Percentiles rank a stretch among this genome's conserved stretches.
Conservation (phyloP, 2,888 invertebrate genomes). For the Diplazon laetatorius region DNA sequence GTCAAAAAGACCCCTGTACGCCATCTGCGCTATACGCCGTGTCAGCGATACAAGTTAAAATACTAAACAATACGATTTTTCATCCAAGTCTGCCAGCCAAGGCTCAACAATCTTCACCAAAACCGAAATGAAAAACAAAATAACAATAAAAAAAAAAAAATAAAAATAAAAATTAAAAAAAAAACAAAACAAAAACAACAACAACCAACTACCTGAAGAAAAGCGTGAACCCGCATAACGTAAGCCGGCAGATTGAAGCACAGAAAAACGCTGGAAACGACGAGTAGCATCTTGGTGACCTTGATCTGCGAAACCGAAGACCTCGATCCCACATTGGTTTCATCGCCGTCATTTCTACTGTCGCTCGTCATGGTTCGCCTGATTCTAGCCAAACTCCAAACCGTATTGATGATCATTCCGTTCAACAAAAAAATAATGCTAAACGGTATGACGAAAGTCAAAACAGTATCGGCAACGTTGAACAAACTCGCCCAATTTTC, state of each 20-base stretch:
- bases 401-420: constrained; percentile 87
- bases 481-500: constrained; percentile 85
- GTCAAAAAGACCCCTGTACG: too few species aligned
- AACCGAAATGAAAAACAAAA: too few species aligned
- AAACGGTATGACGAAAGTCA: constrained; percentile 90
- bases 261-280: constrained; percentile 91
- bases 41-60: too few species aligned
- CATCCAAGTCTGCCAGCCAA: too few species aligned
- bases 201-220: constrained; percentile 84
- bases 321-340: constrained; percentile 60
- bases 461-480: constrained; percentile 88
- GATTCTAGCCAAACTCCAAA: constrained; percentile 85
- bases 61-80: too few species aligned
- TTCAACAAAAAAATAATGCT: constrained; percentile 88
- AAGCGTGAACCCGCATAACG: constrained; percentile 87
- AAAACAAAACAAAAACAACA: too few species aligned
- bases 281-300: constrained; percentile 91
- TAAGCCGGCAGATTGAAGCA: constrained; percentile 91
- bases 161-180: too few species aligned
- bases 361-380: constrained; percentile 77
- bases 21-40: too few species aligned
- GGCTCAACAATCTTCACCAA: too few species aligned
- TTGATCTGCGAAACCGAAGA: constrained; percentile 84
- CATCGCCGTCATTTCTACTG: constrained; percentile 56
- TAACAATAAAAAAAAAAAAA: not conserved